Evolutionary conservation across 2,113 vertebrate genomes (phyloP).

Genomic region (Solenodon paradoxus): DNA sequence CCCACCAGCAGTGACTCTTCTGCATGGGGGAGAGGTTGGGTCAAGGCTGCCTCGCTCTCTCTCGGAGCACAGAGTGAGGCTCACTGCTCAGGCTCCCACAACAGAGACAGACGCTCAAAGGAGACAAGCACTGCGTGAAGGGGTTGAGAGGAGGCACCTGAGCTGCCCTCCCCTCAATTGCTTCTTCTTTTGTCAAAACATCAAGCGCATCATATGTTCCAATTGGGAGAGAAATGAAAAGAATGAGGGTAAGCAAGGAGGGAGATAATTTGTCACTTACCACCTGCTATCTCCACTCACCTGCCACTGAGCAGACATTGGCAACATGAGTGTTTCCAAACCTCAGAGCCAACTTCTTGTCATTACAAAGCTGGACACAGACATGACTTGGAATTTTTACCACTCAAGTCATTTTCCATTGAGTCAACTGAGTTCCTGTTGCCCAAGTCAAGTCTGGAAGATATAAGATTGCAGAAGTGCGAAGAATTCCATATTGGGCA

Average conservation of each 20-base stretch:
- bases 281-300: background rate
- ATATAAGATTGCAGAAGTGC: background rate
- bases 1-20: background rate
- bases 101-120: background rate
- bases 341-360: background rate
- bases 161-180: background rate
- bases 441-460: background rate
- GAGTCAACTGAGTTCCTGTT: background rate
- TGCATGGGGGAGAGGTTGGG: background rate
- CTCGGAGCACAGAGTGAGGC: background rate
- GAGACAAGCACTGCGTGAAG: background rate
- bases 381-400: background rate
- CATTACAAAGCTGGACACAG: background rate
- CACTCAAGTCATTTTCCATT: background rate
- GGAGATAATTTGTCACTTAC: background rate
- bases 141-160: no score
- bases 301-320: background rate
- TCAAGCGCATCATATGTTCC: background rate
- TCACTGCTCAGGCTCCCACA: background rate
- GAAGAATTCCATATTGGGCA: background rate
- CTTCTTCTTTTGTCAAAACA: background rate
- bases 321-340: background rate
- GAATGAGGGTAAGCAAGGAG: background rate
- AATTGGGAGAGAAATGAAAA: background rate
- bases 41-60: background rate